A percentile compares a stretch with the other conserved stretches of the same genome.
Conservation (phyloP, 2,888 invertebrate genomes). For the Lasioglossum leucozonium region DNA sequence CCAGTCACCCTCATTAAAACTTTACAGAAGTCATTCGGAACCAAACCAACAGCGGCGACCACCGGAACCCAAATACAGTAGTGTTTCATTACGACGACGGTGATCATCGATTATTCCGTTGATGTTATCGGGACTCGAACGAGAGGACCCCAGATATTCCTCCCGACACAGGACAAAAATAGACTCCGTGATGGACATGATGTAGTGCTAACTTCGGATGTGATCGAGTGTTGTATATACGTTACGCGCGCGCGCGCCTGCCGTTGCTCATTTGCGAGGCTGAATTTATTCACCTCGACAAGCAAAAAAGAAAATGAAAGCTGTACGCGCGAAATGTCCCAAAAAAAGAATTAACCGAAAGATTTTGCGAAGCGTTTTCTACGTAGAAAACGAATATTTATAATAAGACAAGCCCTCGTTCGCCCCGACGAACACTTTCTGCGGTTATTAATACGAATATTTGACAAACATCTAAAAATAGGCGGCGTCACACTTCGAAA, state of each 20-base stretch:
- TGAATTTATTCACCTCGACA: not conserved
- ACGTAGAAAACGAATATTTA: not conserved
- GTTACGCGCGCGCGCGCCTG: not conserved
- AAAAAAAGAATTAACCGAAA: not conserved
- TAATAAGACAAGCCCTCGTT: not conserved
- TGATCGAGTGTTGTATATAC: conserved; percentile 1
- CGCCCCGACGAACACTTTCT: not conserved
- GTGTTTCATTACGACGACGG: not conserved
- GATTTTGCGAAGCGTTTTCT: not conserved
- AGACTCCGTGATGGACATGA: conserved; percentile 7
- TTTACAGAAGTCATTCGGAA: conserved; percentile 15
- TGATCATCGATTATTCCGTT: conserved; percentile 10
- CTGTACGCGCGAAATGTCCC: not conserved
- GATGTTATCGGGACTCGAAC: not conserved
- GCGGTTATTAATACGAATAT: conserved; percentile 7
- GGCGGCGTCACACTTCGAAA: not conserved
- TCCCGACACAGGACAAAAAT: conserved; percentile 4
- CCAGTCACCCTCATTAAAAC: conserved; percentile 14
- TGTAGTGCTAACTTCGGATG: conserved; percentile 5
- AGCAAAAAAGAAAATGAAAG: no score
- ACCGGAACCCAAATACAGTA: conserved; percentile 1
- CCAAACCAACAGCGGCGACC: not conserved
- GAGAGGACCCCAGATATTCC: not conserved
- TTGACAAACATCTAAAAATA: not conserved
- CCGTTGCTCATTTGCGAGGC: not conserved